These are phyloP conservation scores for Nibea coibor DNA, from an alignment of 2,113 vertebrate species.

Conservation along the genomic window DNA sequence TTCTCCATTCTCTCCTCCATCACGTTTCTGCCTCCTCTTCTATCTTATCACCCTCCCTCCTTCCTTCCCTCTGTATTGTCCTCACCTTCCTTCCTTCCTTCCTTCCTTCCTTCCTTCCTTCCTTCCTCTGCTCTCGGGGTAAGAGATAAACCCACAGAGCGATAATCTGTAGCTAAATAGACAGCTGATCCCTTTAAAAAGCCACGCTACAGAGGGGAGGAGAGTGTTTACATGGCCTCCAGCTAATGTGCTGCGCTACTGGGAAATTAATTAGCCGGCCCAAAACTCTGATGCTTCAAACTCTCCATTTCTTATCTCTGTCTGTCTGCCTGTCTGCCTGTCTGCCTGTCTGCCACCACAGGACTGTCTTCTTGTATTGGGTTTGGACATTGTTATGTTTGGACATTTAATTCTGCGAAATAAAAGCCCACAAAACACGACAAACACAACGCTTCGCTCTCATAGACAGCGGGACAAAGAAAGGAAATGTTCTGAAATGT, in stretches of 20 bases:
- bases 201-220: conserved; percentile 51
- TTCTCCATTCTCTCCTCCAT: too few relatives aligned
- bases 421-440: too few relatives aligned
- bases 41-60: background rate
- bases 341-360: background rate
- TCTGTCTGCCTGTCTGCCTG: background rate
- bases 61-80: background rate
- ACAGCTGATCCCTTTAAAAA: conserved; percentile 69
- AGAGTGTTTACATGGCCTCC: conserved; percentile 70
- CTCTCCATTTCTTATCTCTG: background rate
- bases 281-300: conserved; percentile 42
- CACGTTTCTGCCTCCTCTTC: too few relatives aligned
- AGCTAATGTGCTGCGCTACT: conserved; percentile 53
- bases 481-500: too few relatives aligned
- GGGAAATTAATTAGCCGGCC: conserved; percentile 70
- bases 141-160: conserved; percentile 63
- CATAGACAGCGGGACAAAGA: too few relatives aligned
- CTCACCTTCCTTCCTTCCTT: conserved; percentile 1
- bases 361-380: too few relatives aligned
- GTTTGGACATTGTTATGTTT: too few relatives aligned
- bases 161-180: conserved; percentile 72
- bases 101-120: background rate
- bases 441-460: too few relatives aligned
- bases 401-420: too few relatives aligned
- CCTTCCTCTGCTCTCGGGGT: conserved; percentile 26